These are phyloP conservation scores for Chrysolina oricalcia DNA, from an alignment of 2,888 invertebrate species.

Conservation along the genomic window DNA sequence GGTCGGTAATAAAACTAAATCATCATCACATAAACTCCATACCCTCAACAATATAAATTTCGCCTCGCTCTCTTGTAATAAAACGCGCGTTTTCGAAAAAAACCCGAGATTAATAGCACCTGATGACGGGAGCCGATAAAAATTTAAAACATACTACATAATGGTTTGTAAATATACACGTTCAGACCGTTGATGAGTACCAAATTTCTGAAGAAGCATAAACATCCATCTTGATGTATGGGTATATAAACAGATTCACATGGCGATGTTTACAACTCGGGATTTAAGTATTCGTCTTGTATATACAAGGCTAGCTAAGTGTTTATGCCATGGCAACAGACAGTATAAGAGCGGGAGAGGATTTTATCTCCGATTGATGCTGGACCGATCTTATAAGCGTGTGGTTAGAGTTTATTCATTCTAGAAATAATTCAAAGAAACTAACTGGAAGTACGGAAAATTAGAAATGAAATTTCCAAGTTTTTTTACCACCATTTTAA, in stretches of 20 bases:
- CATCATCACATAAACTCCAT: slow-evolving; percentile 21
- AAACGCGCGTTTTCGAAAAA: slow-evolving; percentile 8
- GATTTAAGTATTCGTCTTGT: slow-evolving; percentile 70
- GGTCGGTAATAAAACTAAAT: slow-evolving; percentile 11
- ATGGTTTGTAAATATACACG: slow-evolving; percentile 67
- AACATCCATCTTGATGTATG: slow-evolving; percentile 66
- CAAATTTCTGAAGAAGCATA: slow-evolving; percentile 67
- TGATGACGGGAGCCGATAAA: slow-evolving; percentile 62
- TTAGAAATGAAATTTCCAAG: too few species aligned
- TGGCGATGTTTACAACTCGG: slow-evolving; percentile 68
- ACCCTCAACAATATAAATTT: slow-evolving; percentile 23
- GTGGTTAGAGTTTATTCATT: background rate
- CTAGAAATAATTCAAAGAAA: background rate
- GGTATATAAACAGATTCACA: slow-evolving; percentile 67
- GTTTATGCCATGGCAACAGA: slow-evolving; percentile 69
- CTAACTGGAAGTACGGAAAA: too few species aligned
- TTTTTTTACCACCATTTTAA: too few species aligned
- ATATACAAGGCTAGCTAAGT: slow-evolving; percentile 68
- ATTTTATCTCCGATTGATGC: slow-evolving; percentile 41
- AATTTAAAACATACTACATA: slow-evolving; percentile 64
- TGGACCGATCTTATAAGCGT: slow-evolving; percentile 5
- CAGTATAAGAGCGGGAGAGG: slow-evolving; percentile 67
- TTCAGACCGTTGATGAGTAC: slow-evolving; percentile 68
- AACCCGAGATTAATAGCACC: slow-evolving; percentile 7
- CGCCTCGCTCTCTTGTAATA: slow-evolving; percentile 1